Base-by-base conservation (phyloP, 1,140 invertebrate species). In the Bactericera cockerelli region DNA sequence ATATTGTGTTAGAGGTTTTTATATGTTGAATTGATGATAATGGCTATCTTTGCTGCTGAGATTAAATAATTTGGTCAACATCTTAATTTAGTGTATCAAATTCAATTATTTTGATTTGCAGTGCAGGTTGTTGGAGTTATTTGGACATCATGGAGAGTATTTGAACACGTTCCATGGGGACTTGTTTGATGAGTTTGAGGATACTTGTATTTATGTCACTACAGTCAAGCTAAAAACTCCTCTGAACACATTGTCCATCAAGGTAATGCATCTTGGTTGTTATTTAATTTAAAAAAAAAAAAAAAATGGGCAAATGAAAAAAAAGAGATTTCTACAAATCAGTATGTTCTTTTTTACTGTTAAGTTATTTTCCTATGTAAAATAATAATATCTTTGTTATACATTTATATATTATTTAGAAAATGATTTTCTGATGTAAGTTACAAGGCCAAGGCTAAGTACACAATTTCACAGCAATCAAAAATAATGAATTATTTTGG, bases 111-210 rank as follows among this genome's bases (percentile, higher is more conserved):
- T 49, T n/a, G 6, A 10, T n/a, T 49, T 49, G 4, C 42, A 49
- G 42, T 49, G 42, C n/a, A 49, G 42, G 19, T 22, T 49, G n/a
- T 8, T 49, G n/a, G 42, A 49, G 19, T 6, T 49, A 4, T 49
- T 49, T 49, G 42, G 42, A 16, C 42, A 49, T 49, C 42, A 49
- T 16, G 42, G 42, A 8, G 42, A 49, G 19, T 49, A 49, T 49
- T 16, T 49, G n/a, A 49, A 49, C 22, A 49, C 42, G 19, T 49
- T 49, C 19, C 42, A 16, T 19, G 42, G 42, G 19, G 22, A 16
- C 22, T 16, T 49, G 42, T 49, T 49, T 49, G 42, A 49, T 16
- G 22, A 49, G 22, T 19, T 49, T 49, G 42, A 49, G 19, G 42
- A 49, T n/a, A 22, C 22, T 16, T 19, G n/a, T 22, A 49, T 49